phyloP scores from a whole-genome alignment of 2,113 vertebrate species.

The Stictonetta naevosa region DNA sequence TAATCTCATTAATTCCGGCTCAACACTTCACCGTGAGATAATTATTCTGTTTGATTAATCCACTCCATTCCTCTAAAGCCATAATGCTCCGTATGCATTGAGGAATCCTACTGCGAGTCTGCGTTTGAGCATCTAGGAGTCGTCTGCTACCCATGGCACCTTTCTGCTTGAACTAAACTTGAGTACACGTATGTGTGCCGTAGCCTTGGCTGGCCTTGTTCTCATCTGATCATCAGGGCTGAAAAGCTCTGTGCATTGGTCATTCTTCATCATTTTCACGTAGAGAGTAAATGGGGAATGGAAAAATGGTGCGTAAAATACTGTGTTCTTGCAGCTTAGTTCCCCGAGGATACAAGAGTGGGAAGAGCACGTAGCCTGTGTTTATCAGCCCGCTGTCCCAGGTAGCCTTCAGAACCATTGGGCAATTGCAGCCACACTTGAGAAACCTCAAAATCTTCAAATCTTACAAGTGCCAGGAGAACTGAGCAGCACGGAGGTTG shows the following conservation, averaged over 20 bases:
- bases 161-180: background rate
- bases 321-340: background rate
- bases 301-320: rapidly evolving
- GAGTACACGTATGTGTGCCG: background rate
- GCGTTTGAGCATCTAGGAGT: background rate
- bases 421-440: rapidly evolving
- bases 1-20: constrained; percentile 42
- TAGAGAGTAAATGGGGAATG: too few relatives aligned
- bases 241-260: too few relatives aligned
- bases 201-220: background rate
- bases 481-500: background rate
- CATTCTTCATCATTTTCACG: background rate
- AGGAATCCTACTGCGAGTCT: background rate
- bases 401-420: background rate
- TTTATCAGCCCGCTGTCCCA: background rate
- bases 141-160: background rate
- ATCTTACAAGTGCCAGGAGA: background rate
- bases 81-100: background rate
- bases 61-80: background rate
- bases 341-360: background rate
- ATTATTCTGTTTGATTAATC: constrained; percentile 27
- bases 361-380: background rate
- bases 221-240: background rate
- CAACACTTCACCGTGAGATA: background rate
- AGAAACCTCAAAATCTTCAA: background rate